phyloP scores from a whole-genome alignment of 2,888 invertebrate species.

The Eupithecia insigniata region DNA sequence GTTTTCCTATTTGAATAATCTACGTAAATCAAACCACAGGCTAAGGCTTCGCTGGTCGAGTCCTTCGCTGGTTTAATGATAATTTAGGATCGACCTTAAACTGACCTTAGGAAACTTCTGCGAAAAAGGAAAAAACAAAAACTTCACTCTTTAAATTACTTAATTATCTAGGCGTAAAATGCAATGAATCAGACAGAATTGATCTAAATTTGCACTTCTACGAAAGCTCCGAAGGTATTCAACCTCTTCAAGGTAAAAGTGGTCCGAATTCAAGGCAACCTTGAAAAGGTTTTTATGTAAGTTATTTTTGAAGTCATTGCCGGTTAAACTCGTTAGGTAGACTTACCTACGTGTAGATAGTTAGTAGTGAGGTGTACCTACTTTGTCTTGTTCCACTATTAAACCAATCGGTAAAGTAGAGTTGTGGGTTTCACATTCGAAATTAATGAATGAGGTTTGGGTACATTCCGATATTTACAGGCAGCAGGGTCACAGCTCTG shows the following conservation, averaged over 20 bases:
- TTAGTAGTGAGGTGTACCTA: too few relatives aligned
- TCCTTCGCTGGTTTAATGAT: background rate
- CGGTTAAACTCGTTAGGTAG: constrained; percentile 49
- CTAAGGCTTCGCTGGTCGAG: background rate
- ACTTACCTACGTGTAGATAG: background rate
- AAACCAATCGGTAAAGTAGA: background rate
- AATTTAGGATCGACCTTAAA: background rate
- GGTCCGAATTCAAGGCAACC: constrained; percentile 10
- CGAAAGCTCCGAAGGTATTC: constrained; percentile 33
- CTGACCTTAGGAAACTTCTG: background rate
- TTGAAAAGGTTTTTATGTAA: constrained; percentile 35
- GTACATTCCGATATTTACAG: constrained; percentile 9
- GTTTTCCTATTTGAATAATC: background rate
- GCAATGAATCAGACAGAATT: constrained; percentile 10
- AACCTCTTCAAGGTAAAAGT: constrained; percentile 39
- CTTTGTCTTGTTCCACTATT: background rate
- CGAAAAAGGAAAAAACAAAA: background rate
- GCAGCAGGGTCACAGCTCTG: constrained; percentile 13
- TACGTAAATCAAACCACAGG: background rate
- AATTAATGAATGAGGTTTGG: background rate
- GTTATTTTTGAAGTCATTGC: constrained; percentile 47
- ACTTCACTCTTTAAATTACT: background rate
- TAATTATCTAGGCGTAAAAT: constrained; percentile 1
- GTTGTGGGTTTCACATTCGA: background rate
- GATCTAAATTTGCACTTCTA: constrained; percentile 7